A percentile compares a stretch with the other conserved stretches of the same genome.
phyloP scores from a whole-genome alignment of 1,140 invertebrate species.

The Riptortus pedestris region DNA sequence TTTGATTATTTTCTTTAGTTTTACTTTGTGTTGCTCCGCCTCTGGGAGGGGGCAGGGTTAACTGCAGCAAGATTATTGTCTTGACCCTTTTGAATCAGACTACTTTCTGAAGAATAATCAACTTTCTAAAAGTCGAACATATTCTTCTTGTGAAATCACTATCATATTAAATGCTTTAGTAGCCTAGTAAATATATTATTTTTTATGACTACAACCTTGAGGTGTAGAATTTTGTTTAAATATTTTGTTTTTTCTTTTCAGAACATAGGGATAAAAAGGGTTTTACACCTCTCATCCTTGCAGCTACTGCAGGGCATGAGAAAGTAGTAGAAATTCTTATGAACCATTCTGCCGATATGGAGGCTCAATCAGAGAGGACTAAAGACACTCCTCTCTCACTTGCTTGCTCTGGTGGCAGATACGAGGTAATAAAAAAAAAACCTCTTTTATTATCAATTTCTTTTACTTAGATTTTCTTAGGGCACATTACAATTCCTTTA shows the following conservation, averaged over 20 bases:
- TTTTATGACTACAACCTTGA: neutral
- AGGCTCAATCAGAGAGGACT: conserved; percentile 95
- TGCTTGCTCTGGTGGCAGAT: conserved; percentile 93
- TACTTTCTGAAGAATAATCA: too few species aligned
- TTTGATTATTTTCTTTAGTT: too few species aligned
- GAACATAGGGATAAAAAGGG: conserved; percentile 99
- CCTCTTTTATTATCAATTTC: neutral
- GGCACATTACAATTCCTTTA: too few species aligned
- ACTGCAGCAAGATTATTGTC: too few species aligned
- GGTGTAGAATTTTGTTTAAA: neutral
- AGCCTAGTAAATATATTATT: neutral
- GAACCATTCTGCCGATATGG: conserved; percentile 86
- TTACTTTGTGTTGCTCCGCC: too few species aligned
- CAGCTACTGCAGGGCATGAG: conserved; percentile 92
- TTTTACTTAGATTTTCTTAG: too few species aligned
- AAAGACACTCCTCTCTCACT: conserved; percentile 97
- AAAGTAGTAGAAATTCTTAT: conserved; percentile 88
- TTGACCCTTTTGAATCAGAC: too few species aligned
- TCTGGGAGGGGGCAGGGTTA: too few species aligned
- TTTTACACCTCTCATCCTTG: conserved; percentile 93
- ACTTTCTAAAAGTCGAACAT: too few species aligned
- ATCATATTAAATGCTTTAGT: neutral
- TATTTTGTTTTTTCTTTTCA: conserved; percentile 30
- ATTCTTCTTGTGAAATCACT: too few species aligned
- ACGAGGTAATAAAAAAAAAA: conserved; percentile 54